Conservation (phyloP, 2,888 invertebrate species). For the Dinocampus coccinellae region DNA sequence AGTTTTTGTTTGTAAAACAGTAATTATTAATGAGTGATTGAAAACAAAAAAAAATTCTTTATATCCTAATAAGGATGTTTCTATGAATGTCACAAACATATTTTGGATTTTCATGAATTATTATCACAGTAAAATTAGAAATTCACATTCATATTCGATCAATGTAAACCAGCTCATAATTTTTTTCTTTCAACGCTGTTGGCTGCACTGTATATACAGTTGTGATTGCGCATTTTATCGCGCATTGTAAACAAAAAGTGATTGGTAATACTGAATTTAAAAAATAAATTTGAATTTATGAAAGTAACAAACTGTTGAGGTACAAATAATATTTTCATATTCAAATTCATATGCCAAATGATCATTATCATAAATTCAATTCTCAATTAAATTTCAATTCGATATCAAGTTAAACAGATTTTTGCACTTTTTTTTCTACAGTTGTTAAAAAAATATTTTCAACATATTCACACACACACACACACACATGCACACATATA, state of each 20-base stretch:
- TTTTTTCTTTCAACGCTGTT: not conserved
- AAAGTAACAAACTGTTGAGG: not conserved
- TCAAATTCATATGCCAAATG: no score
- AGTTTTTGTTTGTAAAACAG: not conserved
- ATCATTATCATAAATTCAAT: no score
- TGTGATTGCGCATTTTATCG: not conserved
- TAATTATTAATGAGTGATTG: not conserved
- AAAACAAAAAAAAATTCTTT: not conserved
- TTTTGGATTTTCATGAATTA: not conserved
- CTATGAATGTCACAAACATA: not conserved
- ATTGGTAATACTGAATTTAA: conserved; percentile 12
- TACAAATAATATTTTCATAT: no score
- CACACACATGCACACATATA: no score
- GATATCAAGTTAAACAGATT: no score
- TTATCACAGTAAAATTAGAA: not conserved
- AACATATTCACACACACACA: no score
- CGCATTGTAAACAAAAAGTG: not conserved
- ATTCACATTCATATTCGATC: not conserved
- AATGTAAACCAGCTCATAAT: not conserved
- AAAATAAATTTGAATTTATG: not conserved
- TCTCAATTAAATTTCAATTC: no score
- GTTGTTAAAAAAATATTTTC: no score
- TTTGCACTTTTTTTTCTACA: no score
- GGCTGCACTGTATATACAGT: not conserved
- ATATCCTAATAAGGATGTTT: not conserved